phyloP scores from a whole-genome alignment of 2,113 vertebrate species.

The Paradisaea rubra region DNA sequence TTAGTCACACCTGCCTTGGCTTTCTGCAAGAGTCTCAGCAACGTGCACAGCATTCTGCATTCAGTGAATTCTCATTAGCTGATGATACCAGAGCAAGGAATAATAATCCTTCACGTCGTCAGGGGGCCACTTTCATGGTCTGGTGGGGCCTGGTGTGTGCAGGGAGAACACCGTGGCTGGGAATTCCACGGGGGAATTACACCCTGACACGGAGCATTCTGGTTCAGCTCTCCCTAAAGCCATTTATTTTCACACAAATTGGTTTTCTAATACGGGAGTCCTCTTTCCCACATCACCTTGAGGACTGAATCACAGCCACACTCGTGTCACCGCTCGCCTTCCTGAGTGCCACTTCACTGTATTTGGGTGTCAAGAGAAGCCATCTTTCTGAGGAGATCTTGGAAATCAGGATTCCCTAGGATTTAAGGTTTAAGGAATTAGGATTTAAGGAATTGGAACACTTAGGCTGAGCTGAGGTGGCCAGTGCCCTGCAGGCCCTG shows the following conservation, averaged over 20 bases:
- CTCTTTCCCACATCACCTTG: not conserved
- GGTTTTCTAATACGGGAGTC: not conserved
- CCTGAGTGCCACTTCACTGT: fast-evolving
- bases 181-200: not conserved
- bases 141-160: not conserved
- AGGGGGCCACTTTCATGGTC: not conserved
- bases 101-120: not conserved
- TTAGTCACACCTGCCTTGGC: not conserved
- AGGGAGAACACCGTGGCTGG: not conserved
- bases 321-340: not conserved
- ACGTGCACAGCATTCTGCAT: not conserved
- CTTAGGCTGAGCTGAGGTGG: not conserved
- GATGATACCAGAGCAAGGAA: not conserved
- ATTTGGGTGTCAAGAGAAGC: fast-evolving
- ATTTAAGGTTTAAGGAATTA: not conserved
- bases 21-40: not conserved
- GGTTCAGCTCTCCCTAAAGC: not conserved
- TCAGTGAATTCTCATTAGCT: not conserved
- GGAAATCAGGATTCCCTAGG: not conserved
- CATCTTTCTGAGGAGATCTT: not conserved
- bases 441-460: fast-evolving
- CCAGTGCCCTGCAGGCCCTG: not conserved
- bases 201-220: not conserved
- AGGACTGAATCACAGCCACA: not conserved
- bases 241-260: not conserved